These are phyloP conservation scores for Acanthurus leucopareius DNA, from an alignment of 2,797 vertebrate genomes.

Conservation along the genomic window DNA sequence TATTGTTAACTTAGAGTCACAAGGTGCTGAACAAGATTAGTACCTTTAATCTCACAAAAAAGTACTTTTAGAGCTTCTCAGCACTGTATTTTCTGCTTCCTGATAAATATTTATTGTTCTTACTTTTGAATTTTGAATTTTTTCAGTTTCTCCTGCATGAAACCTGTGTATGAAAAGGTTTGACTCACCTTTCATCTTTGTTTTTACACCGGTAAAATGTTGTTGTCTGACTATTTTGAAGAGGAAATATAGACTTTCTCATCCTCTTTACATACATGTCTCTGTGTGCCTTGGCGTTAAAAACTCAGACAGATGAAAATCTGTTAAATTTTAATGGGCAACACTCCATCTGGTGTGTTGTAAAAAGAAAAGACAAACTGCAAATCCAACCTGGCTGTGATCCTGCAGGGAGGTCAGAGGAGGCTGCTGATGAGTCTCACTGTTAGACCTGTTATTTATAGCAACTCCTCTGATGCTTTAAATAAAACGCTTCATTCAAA, in stretches of 20 bases:
- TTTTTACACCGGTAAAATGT: not conserved
- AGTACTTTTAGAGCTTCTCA: too few relatives aligned
- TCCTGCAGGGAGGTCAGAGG: not conserved
- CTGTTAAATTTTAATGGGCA: not conserved
- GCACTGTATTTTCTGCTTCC: too few relatives aligned
- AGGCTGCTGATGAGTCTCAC: not conserved
- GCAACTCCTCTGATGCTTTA: not conserved
- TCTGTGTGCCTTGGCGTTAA: too few relatives aligned
- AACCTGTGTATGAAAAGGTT: too few relatives aligned
- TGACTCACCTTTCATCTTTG: too few relatives aligned
- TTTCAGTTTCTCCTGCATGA: not conserved
- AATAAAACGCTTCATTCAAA: not conserved
- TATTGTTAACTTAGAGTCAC: too few relatives aligned
- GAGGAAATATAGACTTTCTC: not conserved
- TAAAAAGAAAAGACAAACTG: not conserved
- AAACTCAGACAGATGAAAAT: not conserved
- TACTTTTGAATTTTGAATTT: not conserved
- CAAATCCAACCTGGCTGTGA: not conserved
- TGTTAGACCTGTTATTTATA: not conserved
- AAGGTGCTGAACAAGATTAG: not conserved
- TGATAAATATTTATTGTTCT: not conserved
- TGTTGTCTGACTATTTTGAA: too few relatives aligned
- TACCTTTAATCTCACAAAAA: not conserved
- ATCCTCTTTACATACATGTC: not conserved
- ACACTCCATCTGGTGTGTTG: not conserved